Conservation (phyloP, 2,113 vertebrate genomes). For the Dipodomys stephensi region DNA sequence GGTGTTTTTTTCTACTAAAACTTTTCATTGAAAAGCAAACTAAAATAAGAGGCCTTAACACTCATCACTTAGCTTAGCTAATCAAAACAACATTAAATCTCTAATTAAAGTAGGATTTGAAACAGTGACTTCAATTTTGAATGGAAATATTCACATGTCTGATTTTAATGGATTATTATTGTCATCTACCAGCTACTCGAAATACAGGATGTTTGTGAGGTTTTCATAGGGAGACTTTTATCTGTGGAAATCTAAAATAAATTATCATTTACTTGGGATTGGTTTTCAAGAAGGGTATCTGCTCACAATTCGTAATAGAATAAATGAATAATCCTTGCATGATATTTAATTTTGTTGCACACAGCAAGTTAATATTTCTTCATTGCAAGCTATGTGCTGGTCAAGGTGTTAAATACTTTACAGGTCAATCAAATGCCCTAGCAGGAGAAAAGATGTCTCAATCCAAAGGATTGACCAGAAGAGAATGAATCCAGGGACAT, state of each 20-base stretch:
- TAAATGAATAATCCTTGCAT: background rate
- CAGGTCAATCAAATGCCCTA: background rate
- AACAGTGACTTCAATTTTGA: background rate
- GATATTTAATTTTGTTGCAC: background rate
- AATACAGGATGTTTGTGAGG: background rate
- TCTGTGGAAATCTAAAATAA: background rate
- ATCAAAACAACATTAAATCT: constrained; percentile 12
- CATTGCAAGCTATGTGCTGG: background rate
- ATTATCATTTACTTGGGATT: background rate
- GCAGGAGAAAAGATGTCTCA: background rate
- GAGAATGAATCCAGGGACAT: background rate
- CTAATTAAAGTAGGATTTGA: background rate
- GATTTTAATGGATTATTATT: background rate
- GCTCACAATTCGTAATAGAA: background rate
- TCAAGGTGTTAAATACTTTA: background rate
- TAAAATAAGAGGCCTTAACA: background rate
- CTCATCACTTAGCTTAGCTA: background rate
- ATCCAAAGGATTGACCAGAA: background rate
- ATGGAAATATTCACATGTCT: background rate
- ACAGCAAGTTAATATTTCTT: background rate
- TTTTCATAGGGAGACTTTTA: background rate
- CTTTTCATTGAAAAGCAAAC: background rate
- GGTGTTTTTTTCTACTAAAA: background rate
- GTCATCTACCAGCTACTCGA: background rate
- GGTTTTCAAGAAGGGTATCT: background rate